Base-by-base conservation (phyloP, 1,140 invertebrate species). In the Copidosoma floridanum region DNA sequence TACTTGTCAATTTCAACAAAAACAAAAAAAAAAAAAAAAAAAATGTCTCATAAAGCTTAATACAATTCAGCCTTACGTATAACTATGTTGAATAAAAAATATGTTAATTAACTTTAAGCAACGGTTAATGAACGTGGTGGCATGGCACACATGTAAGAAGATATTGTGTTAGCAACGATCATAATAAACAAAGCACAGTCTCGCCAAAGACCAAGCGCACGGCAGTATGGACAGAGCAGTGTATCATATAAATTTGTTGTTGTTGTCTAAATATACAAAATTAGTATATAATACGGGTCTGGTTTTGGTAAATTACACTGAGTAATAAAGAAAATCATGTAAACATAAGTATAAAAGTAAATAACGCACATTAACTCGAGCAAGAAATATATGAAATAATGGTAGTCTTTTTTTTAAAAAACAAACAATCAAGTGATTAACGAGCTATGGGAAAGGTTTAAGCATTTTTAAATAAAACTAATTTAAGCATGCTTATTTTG, bases 171-270 rank as follows among this genome's bases (percentile, higher is more conserved):
- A 61, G 53, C 53, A 52, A 57, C 60, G 52, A 61, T 61, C 32
- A 41, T 29, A 21, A 55, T 55, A n/a, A 38, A 50, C 29, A 48
- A 61, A 57, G 46, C 53, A 55, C 53, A 62, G 47, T 62, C 47
- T 56, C 53, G 53, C 60, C 60, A 62, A 62, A 62, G 60, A 62
- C 60, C 38, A 62, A 62, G 60, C 53, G 53, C 26, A 57, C 37
- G 53, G 53, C 53, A 62, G 20, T 54, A 55, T 32, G 26, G 24
- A 21, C 27, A 56, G 27, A 56, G 37, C 37, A 40, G 53, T 57
- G 60, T 62, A 56, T 62, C 7, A 61, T 56, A 57, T 40, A 62
- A 61, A 23, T 38, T 7, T 57, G n/a, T n/a, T 46, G n/a, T n/a
- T n/a, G n/a, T n/a, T n/a, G n/a, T n/a, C n/a, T n/a, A 32, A 32